Percentiles rank a stretch among this genome's conserved stretches.
These are phyloP conservation scores for Tribolium madens DNA, from an alignment of 1,140 invertebrate species.

Conservation along the genomic window DNA sequence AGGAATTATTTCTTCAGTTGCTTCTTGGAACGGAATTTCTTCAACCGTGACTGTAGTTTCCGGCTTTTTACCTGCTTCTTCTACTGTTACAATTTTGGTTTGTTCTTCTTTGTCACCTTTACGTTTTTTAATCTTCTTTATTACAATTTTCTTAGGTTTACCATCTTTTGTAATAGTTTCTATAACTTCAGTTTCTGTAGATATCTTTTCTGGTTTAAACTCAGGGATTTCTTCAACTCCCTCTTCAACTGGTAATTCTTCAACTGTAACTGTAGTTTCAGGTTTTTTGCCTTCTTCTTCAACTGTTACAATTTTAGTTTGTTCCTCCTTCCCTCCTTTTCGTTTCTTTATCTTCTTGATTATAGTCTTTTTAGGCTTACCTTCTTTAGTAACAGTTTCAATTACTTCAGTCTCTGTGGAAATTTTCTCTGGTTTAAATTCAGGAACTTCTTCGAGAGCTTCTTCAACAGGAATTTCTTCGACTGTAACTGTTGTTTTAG, in stretches of 20 bases:
- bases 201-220: conserved; percentile 43
- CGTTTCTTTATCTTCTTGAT: conserved; percentile 64
- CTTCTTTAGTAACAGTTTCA: conserved; percentile 62
- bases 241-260: too few relatives aligned
- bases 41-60: conserved; percentile 53
- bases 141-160: conserved; percentile 58
- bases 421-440: conserved; percentile 60
- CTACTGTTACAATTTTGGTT: conserved; percentile 62
- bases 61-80: conserved; percentile 64
- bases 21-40: conserved; percentile 54
- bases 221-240: conserved; percentile 48
- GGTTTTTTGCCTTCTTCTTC: conserved; percentile 61
- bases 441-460: conserved; percentile 47
- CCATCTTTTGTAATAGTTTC: conserved; percentile 51
- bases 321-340: conserved; percentile 63
- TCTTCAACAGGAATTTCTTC: conserved; percentile 55
- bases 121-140: conserved; percentile 65
- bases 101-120: conserved; percentile 64
- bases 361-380: conserved; percentile 61
- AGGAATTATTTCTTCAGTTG: conserved; percentile 56
- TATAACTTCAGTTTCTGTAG: conserved; percentile 47
- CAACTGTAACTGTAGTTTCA: conserved; percentile 59
- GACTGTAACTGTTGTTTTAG: conserved; percentile 61
- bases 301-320: conserved; percentile 64
- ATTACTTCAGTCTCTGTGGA: conserved; percentile 65